Evolutionary conservation across 2,113 vertebrate species (phyloP).

Genomic region (pig (Sus scrofa)): DNA sequence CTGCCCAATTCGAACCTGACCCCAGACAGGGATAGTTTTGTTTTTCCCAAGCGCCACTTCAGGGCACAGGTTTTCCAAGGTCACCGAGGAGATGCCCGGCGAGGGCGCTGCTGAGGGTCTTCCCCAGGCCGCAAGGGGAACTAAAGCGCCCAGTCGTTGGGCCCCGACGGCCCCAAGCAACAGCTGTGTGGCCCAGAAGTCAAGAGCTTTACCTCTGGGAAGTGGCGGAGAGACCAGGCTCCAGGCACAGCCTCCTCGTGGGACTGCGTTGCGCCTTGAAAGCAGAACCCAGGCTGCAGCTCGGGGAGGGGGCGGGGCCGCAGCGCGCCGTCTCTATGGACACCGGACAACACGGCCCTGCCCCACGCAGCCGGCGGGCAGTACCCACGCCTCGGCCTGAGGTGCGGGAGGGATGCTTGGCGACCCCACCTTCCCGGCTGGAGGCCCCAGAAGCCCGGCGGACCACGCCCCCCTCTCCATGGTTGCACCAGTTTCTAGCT

Average conservation of each 20-base stretch:
- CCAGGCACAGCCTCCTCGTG: background rate
- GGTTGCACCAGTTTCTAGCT: background rate
- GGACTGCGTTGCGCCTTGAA: rapidly evolving
- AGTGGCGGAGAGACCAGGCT: background rate
- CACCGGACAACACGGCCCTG: background rate
- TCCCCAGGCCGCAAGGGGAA: background rate
- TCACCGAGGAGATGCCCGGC: too few species aligned
- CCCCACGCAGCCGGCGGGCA: background rate
- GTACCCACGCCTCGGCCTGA: background rate
- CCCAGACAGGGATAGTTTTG: background rate
- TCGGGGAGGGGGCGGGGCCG: too few species aligned
- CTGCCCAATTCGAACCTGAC: background rate
- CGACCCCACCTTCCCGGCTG: rapidly evolving
- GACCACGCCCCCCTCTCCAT: background rate
- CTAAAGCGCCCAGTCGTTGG: rapidly evolving
- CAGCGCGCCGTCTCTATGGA: slow-evolving; percentile 52
- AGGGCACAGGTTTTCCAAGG: background rate
- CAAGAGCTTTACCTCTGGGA: slow-evolving; percentile 68
- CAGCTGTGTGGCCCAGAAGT: background rate
- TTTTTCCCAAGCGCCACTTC: background rate
- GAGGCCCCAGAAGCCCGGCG: background rate
- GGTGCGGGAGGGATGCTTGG: too few species aligned
- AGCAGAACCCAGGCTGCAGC: rapidly evolving
- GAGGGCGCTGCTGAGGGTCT: rapidly evolving
- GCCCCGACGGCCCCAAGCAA: background rate